Evolutionary conservation across 2,888 invertebrate genomes (phyloP).

Genomic region (Mesoligia furuncula): DNA sequence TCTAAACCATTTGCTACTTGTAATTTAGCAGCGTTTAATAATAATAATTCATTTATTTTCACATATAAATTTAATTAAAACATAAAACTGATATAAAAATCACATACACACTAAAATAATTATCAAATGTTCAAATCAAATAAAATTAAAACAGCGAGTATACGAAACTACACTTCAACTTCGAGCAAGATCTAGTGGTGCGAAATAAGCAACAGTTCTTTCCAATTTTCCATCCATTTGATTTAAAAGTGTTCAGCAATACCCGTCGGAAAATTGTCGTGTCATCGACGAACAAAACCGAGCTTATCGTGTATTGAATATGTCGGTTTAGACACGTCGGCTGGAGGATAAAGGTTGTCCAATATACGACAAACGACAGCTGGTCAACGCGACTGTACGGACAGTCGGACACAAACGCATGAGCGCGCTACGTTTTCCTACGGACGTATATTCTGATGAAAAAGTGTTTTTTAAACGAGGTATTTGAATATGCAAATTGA

Average conservation of each 20-base stretch:
- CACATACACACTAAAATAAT: no score
- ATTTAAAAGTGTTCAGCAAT: slow-evolving; percentile 20
- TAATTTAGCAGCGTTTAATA: no score
- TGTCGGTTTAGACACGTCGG: slow-evolving; percentile 24
- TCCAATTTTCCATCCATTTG: slow-evolving; percentile 37
- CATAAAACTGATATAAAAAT: no score
- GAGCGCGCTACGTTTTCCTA: slow-evolving; percentile 50
- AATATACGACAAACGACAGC: slow-evolving; percentile 55
- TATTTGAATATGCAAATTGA: slow-evolving; percentile 75
- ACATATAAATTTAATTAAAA: no score
- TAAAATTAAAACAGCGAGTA: no score
- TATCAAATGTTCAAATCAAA: no score
- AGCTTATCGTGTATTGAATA: slow-evolving; percentile 50
- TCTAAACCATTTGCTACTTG: not conserved
- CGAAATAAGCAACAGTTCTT: slow-evolving; percentile 1
- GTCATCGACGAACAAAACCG: slow-evolving; percentile 36
- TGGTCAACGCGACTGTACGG: slow-evolving; percentile 35
- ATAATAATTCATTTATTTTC: no score
- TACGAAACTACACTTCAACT: not conserved
- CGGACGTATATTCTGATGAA: slow-evolving; percentile 64
- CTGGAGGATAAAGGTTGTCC: slow-evolving; percentile 11
- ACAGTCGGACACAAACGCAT: slow-evolving; percentile 37
- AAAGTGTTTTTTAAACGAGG: slow-evolving; percentile 69
- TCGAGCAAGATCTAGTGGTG: not conserved
- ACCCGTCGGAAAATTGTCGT: slow-evolving; percentile 33